Evolutionary conservation across 2,888 invertebrate genomes (phyloP), one percentile per base, ranked within the genome.

Genomic region (Nomada goodeniana): DNA sequence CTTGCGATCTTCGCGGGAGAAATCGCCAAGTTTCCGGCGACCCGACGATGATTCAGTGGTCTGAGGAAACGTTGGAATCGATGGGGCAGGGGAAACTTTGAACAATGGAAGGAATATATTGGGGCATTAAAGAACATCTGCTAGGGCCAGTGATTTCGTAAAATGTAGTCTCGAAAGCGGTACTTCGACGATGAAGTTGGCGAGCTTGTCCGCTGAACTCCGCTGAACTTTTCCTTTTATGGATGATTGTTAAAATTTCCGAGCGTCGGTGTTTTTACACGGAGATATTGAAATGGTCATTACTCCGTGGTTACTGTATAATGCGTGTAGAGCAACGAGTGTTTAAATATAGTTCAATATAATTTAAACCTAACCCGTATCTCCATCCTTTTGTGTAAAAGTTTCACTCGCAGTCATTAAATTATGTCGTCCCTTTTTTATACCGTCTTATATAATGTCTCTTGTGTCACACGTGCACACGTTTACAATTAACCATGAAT

Each of bases 81-180:
- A 80, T 65, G 36, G 5, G 9, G 5, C 61, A 20, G 36, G 50
- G 26, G 61, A 44, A 72, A 74, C 44, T 74, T 74, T 52, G 53
- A 52, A 67, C 65, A 74, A 69, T 52, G 67, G 53, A 47, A 26
- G 68, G 42, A 36, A 69, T 73, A 73, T 73, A 65, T 64, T 57
- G 57, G 13, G 47, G 36, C n/a, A 57, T 73, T 59, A 73, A 73
- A 50, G 73, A 73, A 73, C 63, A 64, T 57, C 57, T 59, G 65
- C 47, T 36, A 23, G 65, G 57, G 29, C 18, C 18, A 50, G 13
- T 65, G 57, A 73, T 65, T 65, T 65, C 50, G 57, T 59, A 57
- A 65, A 36, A 64, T 20, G 26, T 57, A 73, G 64, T 44, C 63
- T 15, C 13, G 72, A 26, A 47, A 26, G 18, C 29, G 26, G 47